Evolutionary conservation across 2,888 invertebrate genomes (phyloP).

Genomic region (Dorcus hopei): DNA sequence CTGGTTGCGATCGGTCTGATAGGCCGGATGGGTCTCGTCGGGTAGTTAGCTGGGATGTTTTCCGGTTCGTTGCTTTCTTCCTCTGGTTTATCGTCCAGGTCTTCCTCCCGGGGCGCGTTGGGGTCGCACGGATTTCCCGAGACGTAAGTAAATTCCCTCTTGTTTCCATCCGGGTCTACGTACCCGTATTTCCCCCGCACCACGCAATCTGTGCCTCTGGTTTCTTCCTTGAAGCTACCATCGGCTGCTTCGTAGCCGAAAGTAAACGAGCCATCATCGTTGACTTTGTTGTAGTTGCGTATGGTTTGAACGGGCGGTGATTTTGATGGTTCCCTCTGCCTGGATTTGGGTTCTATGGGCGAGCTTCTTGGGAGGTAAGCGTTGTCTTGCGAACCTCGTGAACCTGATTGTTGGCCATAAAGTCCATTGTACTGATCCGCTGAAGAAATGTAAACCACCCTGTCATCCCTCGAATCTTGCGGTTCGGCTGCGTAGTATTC

Average conservation of each 20-base stretch:
- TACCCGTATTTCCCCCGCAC: constrained; percentile 86
- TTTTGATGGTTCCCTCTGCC: constrained; percentile 59
- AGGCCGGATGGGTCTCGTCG: constrained; percentile 44
- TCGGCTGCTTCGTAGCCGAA: constrained; percentile 84
- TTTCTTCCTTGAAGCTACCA: constrained; percentile 84
- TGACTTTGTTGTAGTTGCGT: constrained; percentile 77
- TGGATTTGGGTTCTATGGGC: constrained; percentile 16
- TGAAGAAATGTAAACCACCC: constrained; percentile 46
- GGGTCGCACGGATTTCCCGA: constrained; percentile 85
- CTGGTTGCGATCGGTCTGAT: constrained; percentile 40
- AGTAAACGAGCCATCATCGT: constrained; percentile 81
- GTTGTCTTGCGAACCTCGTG: constrained; percentile 39
- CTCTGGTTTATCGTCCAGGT: constrained; percentile 53
- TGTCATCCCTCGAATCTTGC: constrained; percentile 39
- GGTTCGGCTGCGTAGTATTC: constrained; percentile 50
- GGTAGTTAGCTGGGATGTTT: constrained; percentile 62
- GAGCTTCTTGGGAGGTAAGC: constrained; percentile 28
- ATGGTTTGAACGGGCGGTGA: constrained; percentile 79
- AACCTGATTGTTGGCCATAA: constrained; percentile 49
- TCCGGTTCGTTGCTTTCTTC: constrained; percentile 56
- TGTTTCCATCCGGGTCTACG: constrained; percentile 82
- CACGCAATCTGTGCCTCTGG: constrained; percentile 80
- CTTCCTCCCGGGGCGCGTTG: constrained; percentile 69
- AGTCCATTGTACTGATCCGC: constrained; percentile 51
- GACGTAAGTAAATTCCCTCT: constrained; percentile 81